Evolutionary conservation across 2,888 invertebrate genomes (phyloP).

Genomic region (Chrysotoxum bicinctum): DNA sequence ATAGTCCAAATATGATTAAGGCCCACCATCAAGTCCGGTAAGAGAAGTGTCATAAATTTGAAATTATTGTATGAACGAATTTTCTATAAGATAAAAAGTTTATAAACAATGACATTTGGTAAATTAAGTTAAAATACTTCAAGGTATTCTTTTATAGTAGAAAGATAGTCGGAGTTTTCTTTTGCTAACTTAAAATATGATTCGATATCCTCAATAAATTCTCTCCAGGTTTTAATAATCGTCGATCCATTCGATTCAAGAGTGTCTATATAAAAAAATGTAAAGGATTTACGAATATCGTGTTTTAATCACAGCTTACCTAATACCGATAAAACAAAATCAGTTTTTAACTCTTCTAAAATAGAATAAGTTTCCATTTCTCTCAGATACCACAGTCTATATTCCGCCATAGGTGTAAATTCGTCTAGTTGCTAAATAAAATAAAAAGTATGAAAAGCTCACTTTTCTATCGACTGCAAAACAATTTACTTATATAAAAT

Average conservation of each 20-base stretch:
- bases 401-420: conserved; percentile 91
- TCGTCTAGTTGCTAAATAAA: conserved; percentile 84
- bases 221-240: conserved; percentile 76
- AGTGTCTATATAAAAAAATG: conserved; percentile 82
- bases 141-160: conserved; percentile 80
- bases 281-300: neutral
- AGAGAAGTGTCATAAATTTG: conserved; percentile 86
- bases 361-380: conserved; percentile 90
- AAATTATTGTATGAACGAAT: conserved; percentile 88
- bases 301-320: conserved; percentile 75
- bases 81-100: conserved; percentile 82
- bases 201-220: conserved; percentile 74
- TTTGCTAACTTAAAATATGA: conserved; percentile 78
- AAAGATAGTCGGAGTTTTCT: conserved; percentile 80
- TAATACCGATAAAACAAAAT: conserved; percentile 80
- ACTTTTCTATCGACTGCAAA: too few species aligned
- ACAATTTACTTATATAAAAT: too few species aligned
- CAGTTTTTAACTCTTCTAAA: conserved; percentile 91
- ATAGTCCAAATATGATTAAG: conserved; percentile 95
- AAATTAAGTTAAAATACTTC: conserved; percentile 79
- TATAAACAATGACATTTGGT: neutral
- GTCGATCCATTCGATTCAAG: conserved; percentile 73
- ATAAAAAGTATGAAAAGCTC: neutral
- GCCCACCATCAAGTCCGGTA: conserved; percentile 91
- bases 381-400: conserved; percentile 92